Conservation (phyloP, 64 coral and sea anemone species). For the Dendronephthya gigantea region DNA sequence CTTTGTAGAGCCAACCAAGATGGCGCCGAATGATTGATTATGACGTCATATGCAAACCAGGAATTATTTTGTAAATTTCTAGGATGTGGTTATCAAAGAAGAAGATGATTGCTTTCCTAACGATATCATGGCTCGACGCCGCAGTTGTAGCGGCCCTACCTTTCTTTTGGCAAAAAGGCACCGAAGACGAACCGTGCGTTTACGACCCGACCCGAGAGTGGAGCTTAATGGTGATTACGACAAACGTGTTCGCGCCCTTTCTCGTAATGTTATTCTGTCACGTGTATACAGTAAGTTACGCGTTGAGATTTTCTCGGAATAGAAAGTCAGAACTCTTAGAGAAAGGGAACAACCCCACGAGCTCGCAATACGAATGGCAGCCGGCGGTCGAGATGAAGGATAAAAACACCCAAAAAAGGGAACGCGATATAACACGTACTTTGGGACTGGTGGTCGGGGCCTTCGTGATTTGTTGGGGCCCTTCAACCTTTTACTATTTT, state of each 20-base stretch:
- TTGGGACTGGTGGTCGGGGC: constrained; percentile 65
- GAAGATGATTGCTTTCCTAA: constrained; percentile 33
- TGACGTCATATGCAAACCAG: too few species aligned
- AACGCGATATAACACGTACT: constrained; percentile 56
- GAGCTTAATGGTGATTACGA: constrained; percentile 77
- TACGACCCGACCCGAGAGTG: constrained; percentile 72
- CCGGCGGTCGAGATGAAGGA: neutral
- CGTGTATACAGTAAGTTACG: constrained; percentile 41
- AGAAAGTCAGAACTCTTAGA: constrained; percentile 16
- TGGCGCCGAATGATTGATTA: too few species aligned
- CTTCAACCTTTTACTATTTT: constrained; percentile 95
- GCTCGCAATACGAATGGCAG: neutral
- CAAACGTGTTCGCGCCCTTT: constrained; percentile 76
- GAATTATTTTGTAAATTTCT: neutral
- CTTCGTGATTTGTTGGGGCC: constrained; percentile 83
- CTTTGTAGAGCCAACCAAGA: too few species aligned
- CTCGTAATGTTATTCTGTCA: constrained; percentile 72
- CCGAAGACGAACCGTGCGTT: constrained; percentile 23
- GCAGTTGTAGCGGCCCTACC: constrained; percentile 54
- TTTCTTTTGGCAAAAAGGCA: constrained; percentile 45
- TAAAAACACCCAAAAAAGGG: constrained; percentile 23
- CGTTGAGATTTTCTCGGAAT: constrained; percentile 44
- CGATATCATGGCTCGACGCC: constrained; percentile 61
- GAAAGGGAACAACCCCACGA: neutral
- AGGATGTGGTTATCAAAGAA: constrained; percentile 31